These are phyloP conservation scores for Coremacera marginata DNA, from an alignment of 2,888 invertebrate genomes.

Conservation along the genomic window DNA sequence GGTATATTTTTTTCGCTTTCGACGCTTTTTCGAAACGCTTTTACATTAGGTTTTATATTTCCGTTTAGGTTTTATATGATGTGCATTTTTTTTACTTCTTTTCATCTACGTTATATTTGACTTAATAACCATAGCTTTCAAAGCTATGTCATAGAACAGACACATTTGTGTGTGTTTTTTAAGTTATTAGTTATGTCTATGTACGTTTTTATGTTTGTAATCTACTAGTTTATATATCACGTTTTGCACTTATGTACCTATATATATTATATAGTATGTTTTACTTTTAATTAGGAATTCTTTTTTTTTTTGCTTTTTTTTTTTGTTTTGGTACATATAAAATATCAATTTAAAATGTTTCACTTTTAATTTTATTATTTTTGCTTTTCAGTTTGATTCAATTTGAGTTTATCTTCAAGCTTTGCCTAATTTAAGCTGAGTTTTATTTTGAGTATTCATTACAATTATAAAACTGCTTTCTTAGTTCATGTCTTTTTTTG, in stretches of 20 bases:
- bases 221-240: slow-evolving; percentile 33
- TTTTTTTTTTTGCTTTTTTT: slow-evolving; percentile 16
- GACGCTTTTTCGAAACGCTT: not conserved
- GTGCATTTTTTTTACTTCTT: not conserved
- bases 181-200: not conserved
- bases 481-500: no score
- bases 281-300: slow-evolving; percentile 13
- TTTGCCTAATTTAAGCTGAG: no score
- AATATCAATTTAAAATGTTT: slow-evolving; percentile 8
- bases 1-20: not conserved
- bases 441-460: no score
- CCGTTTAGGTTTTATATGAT: not conserved
- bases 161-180: not conserved
- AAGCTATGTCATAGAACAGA: not conserved
- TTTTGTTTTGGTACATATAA: slow-evolving; percentile 20
- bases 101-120: not conserved
- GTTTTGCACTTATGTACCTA: slow-evolving; percentile 16
- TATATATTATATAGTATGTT: slow-evolving; percentile 20
- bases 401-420: no score
- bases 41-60: not conserved
- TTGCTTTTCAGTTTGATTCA: not conserved
- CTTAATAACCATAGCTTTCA: not conserved
- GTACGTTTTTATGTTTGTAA: not conserved
- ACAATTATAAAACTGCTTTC: no score
- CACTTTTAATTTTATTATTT: not conserved